Evolutionary conservation across 2,888 invertebrate species (phyloP).

Genomic region (Koerneria pararmatus): DNA sequence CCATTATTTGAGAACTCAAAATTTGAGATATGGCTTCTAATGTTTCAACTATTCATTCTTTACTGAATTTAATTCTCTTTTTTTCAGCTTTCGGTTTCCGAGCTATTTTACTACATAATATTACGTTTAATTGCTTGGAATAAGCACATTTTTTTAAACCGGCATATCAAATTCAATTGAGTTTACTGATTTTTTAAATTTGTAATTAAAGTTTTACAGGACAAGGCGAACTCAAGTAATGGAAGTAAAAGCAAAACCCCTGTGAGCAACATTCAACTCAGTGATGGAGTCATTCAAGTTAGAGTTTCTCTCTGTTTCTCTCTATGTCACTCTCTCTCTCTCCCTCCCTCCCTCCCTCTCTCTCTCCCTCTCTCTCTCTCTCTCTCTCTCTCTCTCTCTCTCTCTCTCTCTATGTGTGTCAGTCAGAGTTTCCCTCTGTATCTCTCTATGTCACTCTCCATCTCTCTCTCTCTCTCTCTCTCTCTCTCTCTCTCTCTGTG

Average conservation of each 20-base stretch:
- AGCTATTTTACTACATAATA: no score
- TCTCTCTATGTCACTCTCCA: background rate
- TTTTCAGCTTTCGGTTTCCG: no score
- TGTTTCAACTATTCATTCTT: no score
- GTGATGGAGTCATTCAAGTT: slow-evolving; percentile 58
- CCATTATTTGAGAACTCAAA: no score
- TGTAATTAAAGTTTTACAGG: background rate
- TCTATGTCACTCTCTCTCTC: background rate
- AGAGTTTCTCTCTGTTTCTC: slow-evolving; percentile 60
- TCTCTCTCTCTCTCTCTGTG: background rate
- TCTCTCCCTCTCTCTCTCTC: slow-evolving; percentile 4
- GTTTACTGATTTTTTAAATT: no score
- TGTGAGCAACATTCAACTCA: slow-evolving; percentile 3
- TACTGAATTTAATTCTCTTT: no score
- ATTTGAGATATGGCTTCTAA: no score
- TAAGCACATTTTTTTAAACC: no score
- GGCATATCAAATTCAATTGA: no score
- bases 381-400: slow-evolving; percentile 6
- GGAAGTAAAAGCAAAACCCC: slow-evolving; percentile 7
- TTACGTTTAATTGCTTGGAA: no score
- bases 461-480: background rate
- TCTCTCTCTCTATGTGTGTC: slow-evolving; percentile 1
- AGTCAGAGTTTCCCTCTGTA: background rate
- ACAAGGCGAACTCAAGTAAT: background rate
- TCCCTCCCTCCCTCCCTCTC: background rate